Percentiles rank a stretch among this genome's conserved stretches.
Conservation (phyloP, 2,113 vertebrate genomes). For the Amazona vittata region DNA sequence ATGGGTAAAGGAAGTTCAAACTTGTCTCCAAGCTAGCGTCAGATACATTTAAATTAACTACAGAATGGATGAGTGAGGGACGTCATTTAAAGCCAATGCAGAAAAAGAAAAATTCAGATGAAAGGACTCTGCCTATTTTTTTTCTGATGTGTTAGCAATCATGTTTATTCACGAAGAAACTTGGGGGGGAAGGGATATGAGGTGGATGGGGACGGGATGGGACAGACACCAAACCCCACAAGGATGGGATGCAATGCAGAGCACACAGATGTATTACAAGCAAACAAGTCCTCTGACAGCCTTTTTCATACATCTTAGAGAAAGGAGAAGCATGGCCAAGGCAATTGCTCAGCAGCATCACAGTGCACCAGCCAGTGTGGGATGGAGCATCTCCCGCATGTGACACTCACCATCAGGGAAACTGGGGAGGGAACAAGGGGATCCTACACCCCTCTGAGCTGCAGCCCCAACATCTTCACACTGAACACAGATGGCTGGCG, state of each 20-base stretch:
- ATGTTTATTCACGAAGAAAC: neutral
- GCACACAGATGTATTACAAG: neutral
- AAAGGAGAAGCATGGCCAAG: neutral
- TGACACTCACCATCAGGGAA: fast-evolving
- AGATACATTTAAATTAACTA: neutral
- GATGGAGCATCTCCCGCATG: fast-evolving
- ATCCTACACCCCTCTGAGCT: fast-evolving
- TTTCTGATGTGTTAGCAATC: neutral
- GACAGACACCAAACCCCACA: neutral
- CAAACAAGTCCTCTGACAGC: neutral
- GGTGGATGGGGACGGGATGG: neutral
- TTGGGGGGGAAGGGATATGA: neutral
- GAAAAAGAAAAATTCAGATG: neutral
- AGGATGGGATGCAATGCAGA: neutral
- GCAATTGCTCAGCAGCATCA: fast-evolving
- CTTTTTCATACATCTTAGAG: neutral
- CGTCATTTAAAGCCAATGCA: neutral
- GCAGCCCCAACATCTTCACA: neutral
- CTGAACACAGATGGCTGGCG: fast-evolving
- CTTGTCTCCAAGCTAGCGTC: neutral
- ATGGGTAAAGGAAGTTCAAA: neutral
- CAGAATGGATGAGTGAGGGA: neutral
- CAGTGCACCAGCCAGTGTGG: fast-evolving
- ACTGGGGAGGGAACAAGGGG: neutral
- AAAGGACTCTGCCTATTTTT: neutral